phyloP scores from a whole-genome alignment of 2,888 invertebrate genomes.

The Ernsta delagoae region DNA sequence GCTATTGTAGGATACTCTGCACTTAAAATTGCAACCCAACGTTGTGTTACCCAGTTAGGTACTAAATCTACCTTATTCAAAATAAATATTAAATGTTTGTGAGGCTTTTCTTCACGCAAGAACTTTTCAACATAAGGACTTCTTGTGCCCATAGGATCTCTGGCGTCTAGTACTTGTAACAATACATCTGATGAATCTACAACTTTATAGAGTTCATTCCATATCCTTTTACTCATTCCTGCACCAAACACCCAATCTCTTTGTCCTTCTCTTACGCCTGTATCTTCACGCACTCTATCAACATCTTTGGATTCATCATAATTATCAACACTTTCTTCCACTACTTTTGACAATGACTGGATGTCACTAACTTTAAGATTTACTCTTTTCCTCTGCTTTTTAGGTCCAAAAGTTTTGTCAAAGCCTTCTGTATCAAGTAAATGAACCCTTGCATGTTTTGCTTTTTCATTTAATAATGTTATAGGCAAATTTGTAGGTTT shows the following conservation, averaged over 20 bases:
- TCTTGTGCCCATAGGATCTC: constrained; percentile 98
- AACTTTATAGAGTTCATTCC: constrained; percentile 99
- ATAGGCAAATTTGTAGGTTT: constrained; percentile 97
- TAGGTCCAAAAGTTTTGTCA: constrained; percentile 97
- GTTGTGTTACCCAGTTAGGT: constrained; percentile 98
- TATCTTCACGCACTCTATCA: constrained; percentile 92
- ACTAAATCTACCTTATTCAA: constrained; percentile 98
- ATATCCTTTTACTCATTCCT: constrained; percentile 98
- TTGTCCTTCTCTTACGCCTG: constrained; percentile 91
- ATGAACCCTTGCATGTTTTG: constrained; percentile 96
- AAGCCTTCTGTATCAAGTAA: constrained; percentile 98
- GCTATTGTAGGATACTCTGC: constrained; percentile 98
- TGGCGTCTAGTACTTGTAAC: constrained; percentile 97
- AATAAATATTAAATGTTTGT: constrained; percentile 98
- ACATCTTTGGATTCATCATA: constrained; percentile 94
- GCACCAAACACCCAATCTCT: constrained; percentile 98
- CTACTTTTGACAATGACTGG: constrained; percentile 90
- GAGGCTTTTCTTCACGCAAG: constrained; percentile 96
- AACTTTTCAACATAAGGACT: constrained; percentile 97
- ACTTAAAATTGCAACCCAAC: constrained; percentile 98
- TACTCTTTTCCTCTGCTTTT: constrained; percentile 95
- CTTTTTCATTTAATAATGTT: constrained; percentile 96
- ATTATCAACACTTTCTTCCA: constrained; percentile 88
- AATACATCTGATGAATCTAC: constrained; percentile 92
- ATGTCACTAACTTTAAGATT: constrained; percentile 91